A percentile compares a stretch with the other conserved stretches of the same genome.
These are phyloP conservation scores for Papilio polytes DNA, from an alignment of 1,140 invertebrate genomes.

Conservation along the genomic window DNA sequence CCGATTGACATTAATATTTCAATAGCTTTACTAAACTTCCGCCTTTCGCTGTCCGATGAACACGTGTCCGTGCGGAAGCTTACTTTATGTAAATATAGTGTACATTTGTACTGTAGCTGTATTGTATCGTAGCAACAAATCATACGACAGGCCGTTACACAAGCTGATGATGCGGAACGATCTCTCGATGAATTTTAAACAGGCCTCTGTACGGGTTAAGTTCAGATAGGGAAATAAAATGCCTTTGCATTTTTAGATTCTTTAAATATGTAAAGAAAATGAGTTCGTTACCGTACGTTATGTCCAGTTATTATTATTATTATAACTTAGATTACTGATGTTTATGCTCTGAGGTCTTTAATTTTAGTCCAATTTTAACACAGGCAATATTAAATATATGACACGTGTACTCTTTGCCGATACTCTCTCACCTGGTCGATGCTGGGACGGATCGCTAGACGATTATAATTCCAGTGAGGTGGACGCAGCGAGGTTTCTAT, in stretches of 20 bases:
- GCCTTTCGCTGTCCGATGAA: background rate
- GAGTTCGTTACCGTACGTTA: too few species aligned
- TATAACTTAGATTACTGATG: too few species aligned
- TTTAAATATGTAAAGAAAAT: too few species aligned
- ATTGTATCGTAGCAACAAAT: background rate
- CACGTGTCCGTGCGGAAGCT: background rate
- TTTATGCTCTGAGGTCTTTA: too few species aligned
- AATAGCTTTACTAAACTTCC: background rate
- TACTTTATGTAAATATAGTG: background rate
- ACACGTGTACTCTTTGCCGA: too few species aligned
- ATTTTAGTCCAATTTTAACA: too few species aligned
- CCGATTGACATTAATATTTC: background rate
- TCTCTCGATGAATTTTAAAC: constrained; percentile 7
- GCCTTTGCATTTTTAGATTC: background rate
- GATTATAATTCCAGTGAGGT: background rate
- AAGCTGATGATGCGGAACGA: background rate
- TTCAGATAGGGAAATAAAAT: background rate
- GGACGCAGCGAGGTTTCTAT: background rate
- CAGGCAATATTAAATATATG: background rate
- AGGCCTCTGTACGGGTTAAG: background rate
- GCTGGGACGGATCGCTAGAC: too few species aligned
- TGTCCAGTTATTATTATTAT: too few species aligned
- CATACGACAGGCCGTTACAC: constrained; percentile 15
- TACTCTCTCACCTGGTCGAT: background rate
- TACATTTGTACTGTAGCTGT: background rate